phyloP scores from a whole-genome alignment of 1,140 invertebrate species.

The Zaprionus ornatus region DNA sequence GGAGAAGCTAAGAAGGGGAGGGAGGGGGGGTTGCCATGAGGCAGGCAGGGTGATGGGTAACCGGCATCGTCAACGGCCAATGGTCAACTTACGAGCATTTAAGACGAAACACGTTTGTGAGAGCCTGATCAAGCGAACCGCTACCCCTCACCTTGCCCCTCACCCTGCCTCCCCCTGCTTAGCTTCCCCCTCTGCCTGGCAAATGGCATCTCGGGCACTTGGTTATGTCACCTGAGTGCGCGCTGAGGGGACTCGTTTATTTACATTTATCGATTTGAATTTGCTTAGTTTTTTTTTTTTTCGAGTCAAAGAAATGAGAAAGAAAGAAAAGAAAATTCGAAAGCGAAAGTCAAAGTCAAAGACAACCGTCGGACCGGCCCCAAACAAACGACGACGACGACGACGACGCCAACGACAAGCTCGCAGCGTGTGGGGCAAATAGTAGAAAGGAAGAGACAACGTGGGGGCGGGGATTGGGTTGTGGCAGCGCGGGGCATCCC shows the following conservation, averaged over 20 bases:
- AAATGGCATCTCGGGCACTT: slow-evolving; percentile 67
- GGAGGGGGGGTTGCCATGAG: neutral
- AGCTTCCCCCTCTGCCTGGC: neutral
- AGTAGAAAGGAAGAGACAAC: neutral
- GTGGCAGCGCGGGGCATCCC: slow-evolving; percentile 6
- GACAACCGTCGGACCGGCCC: slow-evolving; percentile 43
- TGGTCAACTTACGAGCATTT: slow-evolving; percentile 8
- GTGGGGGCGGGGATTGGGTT: neutral
- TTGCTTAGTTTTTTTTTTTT: slow-evolving; percentile 23
- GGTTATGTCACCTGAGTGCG: slow-evolving; percentile 70
- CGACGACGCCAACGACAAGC: neutral
- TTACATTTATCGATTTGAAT: slow-evolving; percentile 57
- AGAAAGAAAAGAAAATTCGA: slow-evolving; percentile 80
- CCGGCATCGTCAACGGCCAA: slow-evolving; percentile 4
- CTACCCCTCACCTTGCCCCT: neutral
- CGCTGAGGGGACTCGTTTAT: slow-evolving; percentile 44
- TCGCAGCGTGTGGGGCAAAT: neutral
- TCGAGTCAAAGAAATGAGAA: slow-evolving; percentile 53
- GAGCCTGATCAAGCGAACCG: neutral
- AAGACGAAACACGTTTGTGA: slow-evolving; percentile 34
- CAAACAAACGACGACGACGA: slow-evolving; percentile 15
- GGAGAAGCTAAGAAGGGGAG: slow-evolving; percentile 39
- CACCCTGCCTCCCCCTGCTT: neutral
- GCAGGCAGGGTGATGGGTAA: neutral
- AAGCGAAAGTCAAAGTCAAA: slow-evolving; percentile 82